Conservation (phyloP, 2,888 invertebrate genomes). For the Drosophila cognata region DNA sequence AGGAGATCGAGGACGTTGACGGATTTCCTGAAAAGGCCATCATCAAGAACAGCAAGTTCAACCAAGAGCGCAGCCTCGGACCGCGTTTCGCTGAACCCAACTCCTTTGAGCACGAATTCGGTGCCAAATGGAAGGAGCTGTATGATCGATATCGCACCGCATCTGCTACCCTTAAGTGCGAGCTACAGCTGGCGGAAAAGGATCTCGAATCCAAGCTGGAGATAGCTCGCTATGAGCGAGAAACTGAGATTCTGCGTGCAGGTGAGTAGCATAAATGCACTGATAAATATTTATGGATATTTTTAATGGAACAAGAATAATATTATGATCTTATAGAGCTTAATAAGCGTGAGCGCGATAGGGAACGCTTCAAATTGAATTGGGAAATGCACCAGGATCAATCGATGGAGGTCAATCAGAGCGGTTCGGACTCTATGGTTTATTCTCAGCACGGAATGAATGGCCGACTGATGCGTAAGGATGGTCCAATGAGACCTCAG, state of each 20-base stretch:
- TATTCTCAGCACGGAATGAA: neutral
- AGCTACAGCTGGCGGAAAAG: constrained; percentile 94
- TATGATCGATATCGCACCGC: constrained; percentile 95
- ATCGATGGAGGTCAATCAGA: neutral
- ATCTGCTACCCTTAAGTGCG: constrained; percentile 93
- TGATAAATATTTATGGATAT: neutral
- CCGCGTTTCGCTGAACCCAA: constrained; percentile 95
- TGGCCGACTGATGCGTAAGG: neutral
- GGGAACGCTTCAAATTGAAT: constrained; percentile 31
- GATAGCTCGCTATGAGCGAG: constrained; percentile 97
- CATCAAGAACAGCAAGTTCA: constrained; percentile 92
- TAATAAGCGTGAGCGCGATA: constrained; percentile 31
- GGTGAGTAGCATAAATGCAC: constrained; percentile 85
- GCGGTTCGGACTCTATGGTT: neutral
- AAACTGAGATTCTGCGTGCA: constrained; percentile 96
- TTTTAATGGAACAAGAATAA: neutral
- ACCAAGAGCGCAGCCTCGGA: constrained; percentile 92
- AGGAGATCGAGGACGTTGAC: constrained; percentile 96
- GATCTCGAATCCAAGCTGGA: constrained; percentile 98
- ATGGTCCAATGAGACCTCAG: neutral
- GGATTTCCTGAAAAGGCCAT: constrained; percentile 94
- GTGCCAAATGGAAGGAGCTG: constrained; percentile 97
- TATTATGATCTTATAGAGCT: constrained; percentile 21
- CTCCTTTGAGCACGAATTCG: constrained; percentile 98
- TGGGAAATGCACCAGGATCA: constrained; percentile 22